These are phyloP conservation scores for Catocala sponsa DNA, from an alignment of 2,888 invertebrate genomes.

Conservation along the genomic window DNA sequence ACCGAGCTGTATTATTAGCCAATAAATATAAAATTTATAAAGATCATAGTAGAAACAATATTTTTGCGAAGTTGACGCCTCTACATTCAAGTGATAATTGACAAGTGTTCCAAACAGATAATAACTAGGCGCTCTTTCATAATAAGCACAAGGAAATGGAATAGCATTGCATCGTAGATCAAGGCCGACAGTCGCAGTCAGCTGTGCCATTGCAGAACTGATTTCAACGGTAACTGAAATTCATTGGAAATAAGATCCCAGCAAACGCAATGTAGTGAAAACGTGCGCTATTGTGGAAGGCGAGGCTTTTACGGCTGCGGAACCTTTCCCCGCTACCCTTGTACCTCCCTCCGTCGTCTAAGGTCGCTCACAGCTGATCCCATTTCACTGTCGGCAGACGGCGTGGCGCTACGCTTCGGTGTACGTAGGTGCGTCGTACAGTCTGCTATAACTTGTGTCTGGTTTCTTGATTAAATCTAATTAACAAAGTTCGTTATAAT, in stretches of 20 bases:
- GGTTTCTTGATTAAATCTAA: slow-evolving; percentile 39
- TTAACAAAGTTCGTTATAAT: slow-evolving; percentile 22
- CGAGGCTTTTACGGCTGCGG: slow-evolving; percentile 68
- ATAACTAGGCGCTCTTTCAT: not conserved
- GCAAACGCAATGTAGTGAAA: slow-evolving; percentile 76
- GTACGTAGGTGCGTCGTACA: too few relatives aligned
- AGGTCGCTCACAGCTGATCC: slow-evolving; percentile 34
- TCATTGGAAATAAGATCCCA: slow-evolving; percentile 73
- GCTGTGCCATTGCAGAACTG: slow-evolving; percentile 48
- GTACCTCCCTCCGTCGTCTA: slow-evolving; percentile 13
- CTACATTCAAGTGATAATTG: too few relatives aligned
- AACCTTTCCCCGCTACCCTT: slow-evolving; percentile 18
- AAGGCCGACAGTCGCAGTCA: slow-evolving; percentile 27
- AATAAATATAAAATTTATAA: too few relatives aligned
- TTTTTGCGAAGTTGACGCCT: too few relatives aligned
- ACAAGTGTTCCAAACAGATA: too few relatives aligned
- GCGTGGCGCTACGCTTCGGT: slow-evolving; percentile 51
- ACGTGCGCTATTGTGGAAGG: slow-evolving; percentile 73
- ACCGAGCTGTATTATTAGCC: too few relatives aligned
- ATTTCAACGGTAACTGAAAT: slow-evolving; percentile 68
- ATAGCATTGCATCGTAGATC: slow-evolving; percentile 21
- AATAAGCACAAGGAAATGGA: slow-evolving; percentile 5
- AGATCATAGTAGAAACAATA: too few relatives aligned
- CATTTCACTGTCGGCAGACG: slow-evolving; percentile 47
- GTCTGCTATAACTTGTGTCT: slow-evolving; percentile 43